Base-by-base conservation (phyloP, 2,888 invertebrate species). In the Tineola bisselliella region DNA sequence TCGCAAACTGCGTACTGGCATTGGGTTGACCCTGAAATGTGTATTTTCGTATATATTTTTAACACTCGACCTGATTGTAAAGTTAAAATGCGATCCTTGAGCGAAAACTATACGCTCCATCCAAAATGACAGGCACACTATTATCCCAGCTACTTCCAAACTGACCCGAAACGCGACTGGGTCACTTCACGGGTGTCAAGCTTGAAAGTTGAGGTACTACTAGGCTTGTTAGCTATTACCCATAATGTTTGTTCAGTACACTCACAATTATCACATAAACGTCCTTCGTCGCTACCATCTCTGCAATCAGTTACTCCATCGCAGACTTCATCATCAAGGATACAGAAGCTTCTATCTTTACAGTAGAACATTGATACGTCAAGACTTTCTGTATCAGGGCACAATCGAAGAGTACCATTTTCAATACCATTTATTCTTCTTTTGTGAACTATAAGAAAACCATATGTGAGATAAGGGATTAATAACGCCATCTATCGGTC, bases 241-340 rank as follows among this genome's bases (percentile, higher is more conserved):
- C n/a, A n/a, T n/a, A n/a, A n/a, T n/a, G n/a, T n/a, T n/a, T n/a
- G n/a, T n/a, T n/a, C n/a, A n/a, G n/a, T n/a, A n/a, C 71, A 79
- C 65, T 44, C 79, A 66, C 73, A 89, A 73, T 61, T 74, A 38
- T 63, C 81, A 69, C 63, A 76, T 38, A 38, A n/a, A 0, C 65
- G 30, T 10, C 88, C 89, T 72, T 95, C 95, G 69, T 95, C 95
- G 18, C 91, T 91, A 12, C 88, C 89, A 68, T 95, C 94, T 0
- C 84, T 81, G 69, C 95, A 95, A 70, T 95, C 94, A 44, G 87
- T 79, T 0, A 86, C 70, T 0, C 89, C 87, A 66, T 94, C 91
- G 73, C 94, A 94, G 65, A 90, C 82, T 86, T 91, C 90, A 8
- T 76, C 69, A 1, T 68, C 67, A 0, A 88, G 81, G 38, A 95